A percentile compares a stretch with the other conserved stretches of the same genome.
Conservation (phyloP, 92 coral and sea anemone genomes). For the Chrysogorgia sp. region DNA sequence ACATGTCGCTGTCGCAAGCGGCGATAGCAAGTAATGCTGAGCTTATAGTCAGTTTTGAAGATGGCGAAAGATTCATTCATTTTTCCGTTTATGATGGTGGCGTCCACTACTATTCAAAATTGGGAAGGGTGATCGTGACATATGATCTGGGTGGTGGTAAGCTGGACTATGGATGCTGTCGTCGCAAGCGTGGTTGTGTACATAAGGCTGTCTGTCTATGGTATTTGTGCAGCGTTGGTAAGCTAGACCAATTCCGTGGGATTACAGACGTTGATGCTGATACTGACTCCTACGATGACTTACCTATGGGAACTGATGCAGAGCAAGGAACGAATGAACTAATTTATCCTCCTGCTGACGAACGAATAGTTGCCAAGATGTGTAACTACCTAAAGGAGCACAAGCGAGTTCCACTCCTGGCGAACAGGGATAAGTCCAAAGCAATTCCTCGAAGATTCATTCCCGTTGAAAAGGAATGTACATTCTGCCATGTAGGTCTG, state of each 20-base stretch:
- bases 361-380: slow-evolving; percentile 28
- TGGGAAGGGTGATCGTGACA: slow-evolving; percentile 55
- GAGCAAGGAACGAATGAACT: not conserved
- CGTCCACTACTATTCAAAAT: slow-evolving; percentile 55
- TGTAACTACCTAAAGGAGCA: slow-evolving; percentile 50
- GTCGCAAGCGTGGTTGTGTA: slow-evolving; percentile 40
- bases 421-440: slow-evolving; percentile 15
- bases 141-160: slow-evolving; percentile 46
- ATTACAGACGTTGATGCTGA: too few relatives aligned
- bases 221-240: slow-evolving; percentile 35
- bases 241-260: not conserved
- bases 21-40: slow-evolving; percentile 26
- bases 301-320: too few relatives aligned
- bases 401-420: slow-evolving; percentile 18
- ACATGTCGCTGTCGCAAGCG: slow-evolving; percentile 7
- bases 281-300: too few relatives aligned
- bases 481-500: not conserved
- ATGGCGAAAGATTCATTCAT: slow-evolving; percentile 50
- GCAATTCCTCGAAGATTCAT: not conserved
- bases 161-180: slow-evolving; percentile 60
- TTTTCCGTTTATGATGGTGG: slow-evolving; percentile 64
- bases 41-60: slow-evolving; percentile 28
- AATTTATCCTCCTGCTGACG: slow-evolving; percentile 57
- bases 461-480: not conserved
- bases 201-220: slow-evolving; percentile 57